A percentile compares a stretch with the other conserved stretches of the same genome.
Conservation (phyloP, 2,888 invertebrate genomes). For the Xylocampa areola region DNA sequence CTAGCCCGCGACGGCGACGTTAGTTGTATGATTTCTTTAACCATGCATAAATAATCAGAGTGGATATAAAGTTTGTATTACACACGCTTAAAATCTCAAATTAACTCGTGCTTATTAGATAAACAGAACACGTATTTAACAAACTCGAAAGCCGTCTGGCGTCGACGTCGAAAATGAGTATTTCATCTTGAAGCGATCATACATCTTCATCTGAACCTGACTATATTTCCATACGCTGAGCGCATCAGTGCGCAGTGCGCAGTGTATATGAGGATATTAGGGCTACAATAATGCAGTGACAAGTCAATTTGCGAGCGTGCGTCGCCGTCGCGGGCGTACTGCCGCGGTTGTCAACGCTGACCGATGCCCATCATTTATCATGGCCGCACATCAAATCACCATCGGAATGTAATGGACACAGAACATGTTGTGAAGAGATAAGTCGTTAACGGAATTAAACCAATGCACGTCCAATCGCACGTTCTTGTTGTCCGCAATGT, state of each 20-base stretch:
- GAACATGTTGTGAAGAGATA: conserved; percentile 47
- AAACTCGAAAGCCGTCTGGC: conserved; percentile 7
- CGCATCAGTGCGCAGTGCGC: conserved; percentile 17
- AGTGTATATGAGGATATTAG: conserved; percentile 64
- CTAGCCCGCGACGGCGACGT: neutral
- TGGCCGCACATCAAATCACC: conserved; percentile 66
- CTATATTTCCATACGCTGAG: conserved; percentile 32
- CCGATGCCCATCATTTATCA: conserved; percentile 65
- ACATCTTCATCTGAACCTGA: conserved; percentile 32
- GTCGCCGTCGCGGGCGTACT: conserved; percentile 47
- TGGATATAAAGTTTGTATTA: neutral
- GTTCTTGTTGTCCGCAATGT: conserved; percentile 46
- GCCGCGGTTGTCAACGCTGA: conserved; percentile 57
- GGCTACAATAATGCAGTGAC: conserved; percentile 66
- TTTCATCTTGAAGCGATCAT: conserved; percentile 23
- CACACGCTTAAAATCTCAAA: neutral
- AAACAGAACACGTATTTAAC: conserved; percentile 32
- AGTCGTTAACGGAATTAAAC: conserved; percentile 56
- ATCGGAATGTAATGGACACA: conserved; percentile 66
- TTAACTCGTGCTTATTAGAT: neutral
- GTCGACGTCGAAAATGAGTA: conserved; percentile 21
- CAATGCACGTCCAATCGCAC: conserved; percentile 50
- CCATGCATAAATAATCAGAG: neutral
- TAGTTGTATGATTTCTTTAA: conserved; percentile 5
- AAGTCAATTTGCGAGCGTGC: conserved; percentile 70